phyloP scores from a whole-genome alignment of 2,888 invertebrate genomes.

The Lasius platythorax region DNA sequence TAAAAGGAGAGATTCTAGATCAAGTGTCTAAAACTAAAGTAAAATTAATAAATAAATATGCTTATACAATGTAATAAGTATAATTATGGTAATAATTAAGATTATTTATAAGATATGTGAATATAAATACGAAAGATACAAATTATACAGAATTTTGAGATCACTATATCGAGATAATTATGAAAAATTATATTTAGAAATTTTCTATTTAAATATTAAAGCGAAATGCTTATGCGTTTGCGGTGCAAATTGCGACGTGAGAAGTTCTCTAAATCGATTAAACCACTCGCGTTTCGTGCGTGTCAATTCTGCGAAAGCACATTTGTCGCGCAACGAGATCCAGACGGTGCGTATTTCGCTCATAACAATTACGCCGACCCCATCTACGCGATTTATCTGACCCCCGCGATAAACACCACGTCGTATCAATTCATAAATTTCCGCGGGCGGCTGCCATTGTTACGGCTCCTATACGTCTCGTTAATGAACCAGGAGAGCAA shows the following conservation, averaged over 20 bases:
- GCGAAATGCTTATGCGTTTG: background rate
- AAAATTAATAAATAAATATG: background rate
- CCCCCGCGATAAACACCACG: constrained; percentile 40
- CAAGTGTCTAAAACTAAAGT: background rate
- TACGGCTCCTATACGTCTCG: constrained; percentile 42
- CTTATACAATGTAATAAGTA: background rate
- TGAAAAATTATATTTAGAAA: background rate
- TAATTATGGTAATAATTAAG: background rate
- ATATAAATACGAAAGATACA: background rate
- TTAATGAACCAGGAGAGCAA: constrained; percentile 42
- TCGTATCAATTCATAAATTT: constrained; percentile 51
- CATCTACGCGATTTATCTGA: constrained; percentile 39
- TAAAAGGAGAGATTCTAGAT: background rate
- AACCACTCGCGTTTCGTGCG: background rate
- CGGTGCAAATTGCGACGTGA: background rate
- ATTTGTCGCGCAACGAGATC: constrained; percentile 24
- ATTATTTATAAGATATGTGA: background rate
- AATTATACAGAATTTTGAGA: background rate
- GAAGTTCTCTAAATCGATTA: background rate
- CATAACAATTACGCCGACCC: constrained; percentile 39
- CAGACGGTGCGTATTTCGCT: constrained; percentile 19
- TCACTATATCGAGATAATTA: background rate
- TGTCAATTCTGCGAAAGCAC: constrained; percentile 4
- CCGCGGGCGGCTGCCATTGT: constrained; percentile 54
- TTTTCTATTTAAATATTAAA: background rate